Evolutionary conservation across 2,888 invertebrate species (phyloP), one percentile per base, ranked within the genome.

Genomic region (Lycophotia porphyrea): DNA sequence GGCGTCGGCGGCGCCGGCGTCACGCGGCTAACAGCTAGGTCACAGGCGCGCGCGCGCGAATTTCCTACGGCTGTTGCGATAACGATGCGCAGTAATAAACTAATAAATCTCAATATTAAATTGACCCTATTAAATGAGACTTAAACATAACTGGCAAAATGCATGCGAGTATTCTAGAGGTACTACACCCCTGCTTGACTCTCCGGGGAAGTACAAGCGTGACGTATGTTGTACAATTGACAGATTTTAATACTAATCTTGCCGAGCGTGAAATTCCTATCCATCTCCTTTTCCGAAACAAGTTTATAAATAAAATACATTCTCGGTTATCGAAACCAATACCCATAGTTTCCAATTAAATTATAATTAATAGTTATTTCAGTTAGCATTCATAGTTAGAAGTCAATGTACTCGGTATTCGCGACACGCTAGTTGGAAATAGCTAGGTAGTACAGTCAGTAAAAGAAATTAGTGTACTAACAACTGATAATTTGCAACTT

Each of bases 381-480:
- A 74, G 75, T 66, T 36, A 74, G 44, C 71, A 83, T 74, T 74
- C 67, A 61, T 73, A 21, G 52, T 34, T 71, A 39, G 47, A 68
- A 77, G 86, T 85, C 78, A 81, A 79, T 61, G 84, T 81, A 83
- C 81, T 42, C 74, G 47, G 42, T 49, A 84, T 84, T 74, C 63
- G 76, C 74, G 70, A 74, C 84, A 76, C 75, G 71, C 71, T 69
- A 76, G 76, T 79, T 86, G 31, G 36, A 81, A 85, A 84, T 84
- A 80, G 65, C 77, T 44, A 36, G 24, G 9, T 24, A 5, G 79
- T 77, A 77, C 79, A 27, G 42, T 27, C 7, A 8, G 47, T 7
- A 7, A 9, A 71, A 55, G 0, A 39, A 5, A 42, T 78, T 11
- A 34, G 31, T 64, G 3, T 39, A 5, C 52, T n/a, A n/a, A n/a